Evolutionary conservation across 1,140 invertebrate species (phyloP), one percentile per base, ranked within the genome.

Genomic region (Parapsyche elsis): DNA sequence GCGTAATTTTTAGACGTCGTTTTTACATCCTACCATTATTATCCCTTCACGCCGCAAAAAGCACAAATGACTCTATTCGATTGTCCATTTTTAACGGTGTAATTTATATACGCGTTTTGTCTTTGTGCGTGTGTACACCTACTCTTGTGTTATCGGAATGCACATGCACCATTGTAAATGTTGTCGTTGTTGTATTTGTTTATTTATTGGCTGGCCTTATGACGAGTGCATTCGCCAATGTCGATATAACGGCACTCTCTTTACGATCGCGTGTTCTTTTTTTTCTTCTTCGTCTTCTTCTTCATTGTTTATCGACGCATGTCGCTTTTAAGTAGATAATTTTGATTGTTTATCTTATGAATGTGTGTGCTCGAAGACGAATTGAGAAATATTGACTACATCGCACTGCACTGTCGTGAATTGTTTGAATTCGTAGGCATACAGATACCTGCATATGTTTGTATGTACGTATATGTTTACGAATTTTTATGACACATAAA

Each of bases 21-120:
- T 67, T 67, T 67, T 67, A n/a, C n/a, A 23, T 67, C 64, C 64
- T 24, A 67, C 14, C 64, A 67, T 67, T 67, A 67, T 67, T 67
- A 67, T 67, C 64, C 64, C 24, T 67, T 67, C 24, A 30, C 64
- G 64, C 23, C 64, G 64, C 23, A 67, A 67, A 67, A 67, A 67
- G 64, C 64, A 30, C 24, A 67, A 67, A 67, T 67, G 64, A 67
- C 64, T 67, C 64, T 26, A 67, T 67, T 67, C 64, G 64, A 2
- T 9, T 23, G 23, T 23, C 64, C 24, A 67, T 67, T 67, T 67
- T 67, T 67, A 67, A 67, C 23, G 64, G 24, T 30, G 64, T 67
- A 67, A 26, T 67, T 67, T 53, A 38, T 38, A 38, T 38, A 38
- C 30, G n/a, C n/a, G n/a, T n/a, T n/a, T n/a, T n/a, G n/a, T n/a